phyloP scores from a whole-genome alignment of 2,888 invertebrate genomes.

The Lasioglossum calceatum region DNA sequence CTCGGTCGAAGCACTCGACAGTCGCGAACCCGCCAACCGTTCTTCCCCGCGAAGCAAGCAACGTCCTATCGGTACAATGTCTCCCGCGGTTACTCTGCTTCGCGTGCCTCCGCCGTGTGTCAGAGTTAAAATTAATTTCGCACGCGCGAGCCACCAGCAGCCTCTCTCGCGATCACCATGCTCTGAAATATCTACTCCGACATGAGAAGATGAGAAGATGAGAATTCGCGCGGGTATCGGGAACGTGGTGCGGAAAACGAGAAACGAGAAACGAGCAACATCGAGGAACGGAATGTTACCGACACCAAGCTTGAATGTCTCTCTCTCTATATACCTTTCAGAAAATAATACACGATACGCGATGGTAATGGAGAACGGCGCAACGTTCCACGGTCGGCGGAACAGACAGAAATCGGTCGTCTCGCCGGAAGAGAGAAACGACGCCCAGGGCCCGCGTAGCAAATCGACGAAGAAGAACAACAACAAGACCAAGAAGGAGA shows the following conservation, averaged over 20 bases:
- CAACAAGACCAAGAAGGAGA: neutral
- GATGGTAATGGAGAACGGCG: conserved; percentile 4
- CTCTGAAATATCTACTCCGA: neutral
- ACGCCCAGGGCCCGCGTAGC: neutral
- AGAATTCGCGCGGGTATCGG: neutral
- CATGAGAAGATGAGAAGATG: neutral
- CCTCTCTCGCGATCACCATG: neutral
- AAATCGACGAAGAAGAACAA: neutral
- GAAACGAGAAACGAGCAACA: neutral
- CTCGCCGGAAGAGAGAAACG: conserved; percentile 12
- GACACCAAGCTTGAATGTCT: neutral
- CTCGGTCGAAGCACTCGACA: too few relatives aligned
- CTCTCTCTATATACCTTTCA: neutral
- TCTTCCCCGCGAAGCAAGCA: neutral
- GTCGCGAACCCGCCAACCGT: neutral
- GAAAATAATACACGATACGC: conserved; percentile 1
- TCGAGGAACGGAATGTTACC: neutral
- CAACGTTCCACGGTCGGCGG: neutral
- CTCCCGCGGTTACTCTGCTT: neutral
- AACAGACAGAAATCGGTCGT: conserved; percentile 16
- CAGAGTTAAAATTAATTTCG: conserved; percentile 12
- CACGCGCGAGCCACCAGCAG: neutral
- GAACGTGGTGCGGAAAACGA: neutral
- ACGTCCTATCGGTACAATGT: neutral
- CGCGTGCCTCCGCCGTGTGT: neutral